A percentile compares a stretch with the other conserved stretches of the same genome.
phyloP scores from a whole-genome alignment of 1,140 invertebrate species.

The Cyclina sinensis region DNA sequence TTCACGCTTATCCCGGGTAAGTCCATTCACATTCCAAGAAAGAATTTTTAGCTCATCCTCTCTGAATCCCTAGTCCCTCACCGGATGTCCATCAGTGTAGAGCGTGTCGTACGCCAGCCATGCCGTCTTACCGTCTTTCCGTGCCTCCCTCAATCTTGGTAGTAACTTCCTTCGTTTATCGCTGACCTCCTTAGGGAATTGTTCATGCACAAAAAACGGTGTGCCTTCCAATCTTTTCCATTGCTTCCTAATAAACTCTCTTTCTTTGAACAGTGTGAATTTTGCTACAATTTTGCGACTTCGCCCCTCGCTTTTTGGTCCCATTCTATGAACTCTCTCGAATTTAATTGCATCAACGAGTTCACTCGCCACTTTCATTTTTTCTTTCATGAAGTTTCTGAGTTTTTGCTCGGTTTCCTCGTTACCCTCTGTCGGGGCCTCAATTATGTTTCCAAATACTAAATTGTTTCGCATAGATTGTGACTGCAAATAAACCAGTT shows the following conservation, averaged over 20 bases:
- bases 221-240: constrained; percentile 12
- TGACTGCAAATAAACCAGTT: no score
- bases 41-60: constrained; percentile 6
- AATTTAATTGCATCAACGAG: not conserved
- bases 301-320: not conserved
- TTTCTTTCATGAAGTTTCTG: constrained; percentile 6
- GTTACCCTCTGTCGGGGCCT: not conserved
- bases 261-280: constrained; percentile 35
- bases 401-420: constrained; percentile 21
- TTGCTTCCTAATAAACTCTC: constrained; percentile 17
- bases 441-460: constrained; percentile 20
- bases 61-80: constrained; percentile 28
- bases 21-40: no score
- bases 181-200: constrained; percentile 22
- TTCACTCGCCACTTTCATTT: constrained; percentile 28
- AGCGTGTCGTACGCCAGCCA: constrained; percentile 51
- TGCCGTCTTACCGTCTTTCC: constrained; percentile 16
- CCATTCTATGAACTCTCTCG: constrained; percentile 52
- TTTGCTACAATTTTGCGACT: no score
- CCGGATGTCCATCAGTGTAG: constrained; percentile 24
- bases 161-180: not conserved
- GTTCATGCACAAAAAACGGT: constrained; percentile 21
- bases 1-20: constrained; percentile 2
- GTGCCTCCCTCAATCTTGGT: constrained; percentile 32
- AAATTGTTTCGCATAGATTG: no score